phyloP scores from a whole-genome alignment of 2,888 invertebrate genomes.

The Myopa tessellatipennis region DNA sequence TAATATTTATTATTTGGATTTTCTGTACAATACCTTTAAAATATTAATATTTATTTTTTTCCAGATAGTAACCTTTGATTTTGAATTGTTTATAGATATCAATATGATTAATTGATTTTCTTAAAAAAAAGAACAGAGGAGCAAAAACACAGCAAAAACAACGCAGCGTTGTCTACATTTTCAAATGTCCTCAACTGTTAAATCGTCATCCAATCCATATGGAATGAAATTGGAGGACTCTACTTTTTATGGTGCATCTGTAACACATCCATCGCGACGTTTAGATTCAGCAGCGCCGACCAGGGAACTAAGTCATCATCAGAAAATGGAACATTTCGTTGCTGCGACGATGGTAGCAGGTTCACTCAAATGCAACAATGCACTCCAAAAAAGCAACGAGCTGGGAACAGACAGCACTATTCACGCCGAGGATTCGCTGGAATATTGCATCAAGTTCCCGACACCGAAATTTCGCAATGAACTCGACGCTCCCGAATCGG shows the following conservation, averaged over 20 bases:
- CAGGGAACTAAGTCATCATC: slow-evolving; percentile 19
- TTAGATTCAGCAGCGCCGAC: slow-evolving; percentile 42
- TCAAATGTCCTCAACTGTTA: slow-evolving; percentile 2
- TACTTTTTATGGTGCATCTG: slow-evolving; percentile 31
- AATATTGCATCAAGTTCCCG: slow-evolving; percentile 75
- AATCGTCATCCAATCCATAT: slow-evolving; percentile 21
- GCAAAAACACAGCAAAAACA: not conserved
- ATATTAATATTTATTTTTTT: not conserved
- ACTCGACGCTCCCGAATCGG: slow-evolving; percentile 61
- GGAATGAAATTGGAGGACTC: not conserved
- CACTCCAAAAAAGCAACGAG: not conserved
- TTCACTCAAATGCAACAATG: not conserved
- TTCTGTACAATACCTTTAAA: not conserved
- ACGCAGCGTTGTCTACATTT: not conserved
- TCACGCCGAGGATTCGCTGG: slow-evolving; percentile 69
- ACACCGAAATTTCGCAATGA: slow-evolving; percentile 69
- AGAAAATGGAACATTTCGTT: not conserved
- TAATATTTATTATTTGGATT: not conserved
- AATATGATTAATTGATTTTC: not conserved
- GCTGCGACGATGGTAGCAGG: not conserved
- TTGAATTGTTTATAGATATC: not conserved
- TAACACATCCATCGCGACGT: slow-evolving; percentile 40
- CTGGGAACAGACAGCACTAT: slow-evolving; percentile 32
- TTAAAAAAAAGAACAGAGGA: not conserved
- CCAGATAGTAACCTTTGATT: slow-evolving; percentile 9